Percentiles rank a stretch among this genome's conserved stretches.
These are phyloP conservation scores for Cinclus mexicanus DNA, from an alignment of 2,113 vertebrate species.

Conservation along the genomic window DNA sequence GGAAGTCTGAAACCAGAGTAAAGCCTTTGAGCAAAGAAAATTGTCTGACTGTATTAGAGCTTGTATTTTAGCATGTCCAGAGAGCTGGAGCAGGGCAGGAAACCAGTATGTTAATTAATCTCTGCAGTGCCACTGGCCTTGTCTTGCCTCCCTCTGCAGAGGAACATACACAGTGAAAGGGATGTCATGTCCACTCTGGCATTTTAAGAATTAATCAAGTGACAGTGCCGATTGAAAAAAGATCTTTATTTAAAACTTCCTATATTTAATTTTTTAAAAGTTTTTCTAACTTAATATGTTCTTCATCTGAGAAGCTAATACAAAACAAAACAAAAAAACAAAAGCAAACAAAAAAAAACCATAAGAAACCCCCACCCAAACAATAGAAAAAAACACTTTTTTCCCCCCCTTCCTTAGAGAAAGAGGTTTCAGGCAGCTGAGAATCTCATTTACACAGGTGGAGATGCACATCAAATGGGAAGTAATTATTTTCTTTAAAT, in stretches of 20 bases:
- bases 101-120: neutral
- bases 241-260: neutral
- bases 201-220: neutral
- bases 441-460: neutral
- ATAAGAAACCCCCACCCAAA: no score
- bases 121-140: neutral
- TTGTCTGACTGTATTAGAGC: neutral
- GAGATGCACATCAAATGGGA: neutral
- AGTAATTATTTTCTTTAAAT: neutral
- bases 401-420: neutral
- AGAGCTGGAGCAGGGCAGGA: neutral
- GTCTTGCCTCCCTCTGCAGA: neutral
- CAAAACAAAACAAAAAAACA: neutral
- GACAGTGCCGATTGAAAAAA: neutral
- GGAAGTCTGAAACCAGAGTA: neutral
- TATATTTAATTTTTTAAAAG: neutral
- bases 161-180: neutral
- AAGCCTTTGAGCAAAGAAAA: neutral
- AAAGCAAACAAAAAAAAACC: neutral
- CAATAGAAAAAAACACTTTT: neutral
- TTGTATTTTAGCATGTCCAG: neutral
- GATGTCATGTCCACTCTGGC: neutral
- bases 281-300: neutral
- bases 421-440: neutral
- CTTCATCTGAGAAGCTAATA: neutral